These are phyloP conservation scores for Pheosia gnoma DNA, from an alignment of 2,888 invertebrate genomes.

Conservation along the genomic window DNA sequence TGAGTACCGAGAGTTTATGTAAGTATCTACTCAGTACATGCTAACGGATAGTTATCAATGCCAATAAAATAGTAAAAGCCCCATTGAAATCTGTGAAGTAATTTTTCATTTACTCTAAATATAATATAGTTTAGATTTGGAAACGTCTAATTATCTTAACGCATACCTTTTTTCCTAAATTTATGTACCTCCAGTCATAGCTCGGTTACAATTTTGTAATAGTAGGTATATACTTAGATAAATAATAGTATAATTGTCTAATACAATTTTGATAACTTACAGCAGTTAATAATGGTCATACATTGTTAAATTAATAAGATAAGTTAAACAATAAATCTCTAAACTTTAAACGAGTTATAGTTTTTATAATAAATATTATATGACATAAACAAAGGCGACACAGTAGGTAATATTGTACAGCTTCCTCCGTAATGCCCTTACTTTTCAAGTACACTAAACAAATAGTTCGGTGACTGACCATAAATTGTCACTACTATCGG, in stretches of 20 bases:
- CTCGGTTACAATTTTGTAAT: too few relatives aligned
- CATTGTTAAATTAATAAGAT: not conserved
- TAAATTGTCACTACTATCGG: conserved; percentile 35
- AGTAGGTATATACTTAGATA: not conserved
- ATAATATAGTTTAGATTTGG: too few relatives aligned
- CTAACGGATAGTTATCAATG: not conserved
- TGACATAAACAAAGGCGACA: not conserved
- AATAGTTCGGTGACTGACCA: conserved; percentile 34
- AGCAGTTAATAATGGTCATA: too few relatives aligned
- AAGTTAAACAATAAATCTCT: not conserved
- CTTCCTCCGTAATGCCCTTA: conserved; percentile 6
- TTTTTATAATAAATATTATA: not conserved
- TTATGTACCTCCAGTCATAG: too few relatives aligned
- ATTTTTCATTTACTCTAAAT: too few relatives aligned
- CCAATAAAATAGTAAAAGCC: too few relatives aligned
- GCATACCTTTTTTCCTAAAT: too few relatives aligned
- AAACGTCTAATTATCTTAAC: too few relatives aligned
- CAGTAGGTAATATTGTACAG: not conserved
- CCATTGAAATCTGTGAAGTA: too few relatives aligned
- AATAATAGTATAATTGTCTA: too few relatives aligned
- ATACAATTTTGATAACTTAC: too few relatives aligned
- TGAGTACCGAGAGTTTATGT: not conserved
- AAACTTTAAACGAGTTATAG: not conserved
- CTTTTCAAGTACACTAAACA: conserved; percentile 29
- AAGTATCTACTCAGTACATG: not conserved